Conservation (phyloP, 2,113 vertebrate species). For the Nerophis ophidion region DNA sequence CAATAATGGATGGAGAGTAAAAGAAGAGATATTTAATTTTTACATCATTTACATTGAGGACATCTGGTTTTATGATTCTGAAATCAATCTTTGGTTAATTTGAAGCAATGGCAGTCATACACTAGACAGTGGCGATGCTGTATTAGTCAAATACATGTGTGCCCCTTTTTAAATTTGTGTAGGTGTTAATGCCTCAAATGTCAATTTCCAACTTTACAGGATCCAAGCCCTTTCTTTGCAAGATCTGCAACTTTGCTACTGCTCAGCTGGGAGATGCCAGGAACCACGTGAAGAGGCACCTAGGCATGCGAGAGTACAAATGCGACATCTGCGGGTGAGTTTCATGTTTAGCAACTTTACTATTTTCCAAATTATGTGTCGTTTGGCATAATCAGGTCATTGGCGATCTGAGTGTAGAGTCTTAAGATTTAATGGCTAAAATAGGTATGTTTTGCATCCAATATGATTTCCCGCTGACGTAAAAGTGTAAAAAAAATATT, state of each 20-base stretch:
- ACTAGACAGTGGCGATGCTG: slow-evolving; percentile 1
- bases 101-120: slow-evolving; percentile 26
- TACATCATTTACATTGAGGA: slow-evolving; percentile 29
- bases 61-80: slow-evolving; percentile 40
- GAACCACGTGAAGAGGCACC: slow-evolving; percentile 98
- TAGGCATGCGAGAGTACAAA: slow-evolving; percentile 98
- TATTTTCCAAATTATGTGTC: neutral
- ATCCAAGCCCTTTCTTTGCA: slow-evolving; percentile 98
- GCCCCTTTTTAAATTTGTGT: slow-evolving; percentile 16
- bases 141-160: slow-evolving; percentile 24
- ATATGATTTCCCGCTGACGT: too few relatives aligned
- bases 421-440: neutral
- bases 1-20: slow-evolving; percentile 55
- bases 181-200: slow-evolving; percentile 24
- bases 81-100: slow-evolving; percentile 31
- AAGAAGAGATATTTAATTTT: slow-evolving; percentile 44
- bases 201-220: slow-evolving; percentile 69
- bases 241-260: slow-evolving; percentile 97
- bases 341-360: neutral
- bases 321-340: slow-evolving; percentile 99
- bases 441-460: too few relatives aligned
- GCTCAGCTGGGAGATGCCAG: slow-evolving; percentile 97
- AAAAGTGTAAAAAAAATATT: too few relatives aligned
- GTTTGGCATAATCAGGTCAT: neutral
- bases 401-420: neutral